Conservation (phyloP, 23 tunicate genomes). For the Trididemnum nubilum region DNA sequence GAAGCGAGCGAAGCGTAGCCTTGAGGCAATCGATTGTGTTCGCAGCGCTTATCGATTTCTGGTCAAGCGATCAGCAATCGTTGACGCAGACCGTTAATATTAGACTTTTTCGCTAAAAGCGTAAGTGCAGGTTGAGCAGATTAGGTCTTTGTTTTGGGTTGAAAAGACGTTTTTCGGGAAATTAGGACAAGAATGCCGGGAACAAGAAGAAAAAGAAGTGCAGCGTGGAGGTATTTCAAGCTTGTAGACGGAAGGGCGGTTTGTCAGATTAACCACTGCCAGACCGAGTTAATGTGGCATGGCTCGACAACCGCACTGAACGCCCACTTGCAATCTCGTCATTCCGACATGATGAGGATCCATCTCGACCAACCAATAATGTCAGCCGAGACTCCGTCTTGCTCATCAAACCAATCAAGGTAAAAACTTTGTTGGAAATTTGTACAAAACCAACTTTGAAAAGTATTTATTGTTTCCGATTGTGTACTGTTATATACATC, state of each 20-base stretch:
- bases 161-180: not conserved
- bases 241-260: conserved; percentile 33
- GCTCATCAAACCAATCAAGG: not conserved
- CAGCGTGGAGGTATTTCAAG: conserved; percentile 40
- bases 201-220: conserved; percentile 29
- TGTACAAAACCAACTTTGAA: too few species aligned
- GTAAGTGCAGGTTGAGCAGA: not conserved
- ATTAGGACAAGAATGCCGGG: conserved; percentile 14
- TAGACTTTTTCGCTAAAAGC: not conserved
- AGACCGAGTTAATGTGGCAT: conserved; percentile 35
- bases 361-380: not conserved
- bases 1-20: not conserved
- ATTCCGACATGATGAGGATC: conserved; percentile 26
- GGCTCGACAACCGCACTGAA: conserved; percentile 37
- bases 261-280: conserved; percentile 25
- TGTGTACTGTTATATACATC: too few species aligned
- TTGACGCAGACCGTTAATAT: not conserved
- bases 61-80: not conserved
- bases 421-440: not conserved
- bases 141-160: not conserved
- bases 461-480: too few species aligned
- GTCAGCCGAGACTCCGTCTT: not conserved
- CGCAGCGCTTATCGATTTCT: conserved; percentile 19
- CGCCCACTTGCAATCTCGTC: conserved; percentile 32
- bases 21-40: conserved; percentile 33